A percentile compares a stretch with the other conserved stretches of the same genome.
phyloP scores from a whole-genome alignment of 2,797 vertebrate genomes.

The Cyprinella venusta region DNA sequence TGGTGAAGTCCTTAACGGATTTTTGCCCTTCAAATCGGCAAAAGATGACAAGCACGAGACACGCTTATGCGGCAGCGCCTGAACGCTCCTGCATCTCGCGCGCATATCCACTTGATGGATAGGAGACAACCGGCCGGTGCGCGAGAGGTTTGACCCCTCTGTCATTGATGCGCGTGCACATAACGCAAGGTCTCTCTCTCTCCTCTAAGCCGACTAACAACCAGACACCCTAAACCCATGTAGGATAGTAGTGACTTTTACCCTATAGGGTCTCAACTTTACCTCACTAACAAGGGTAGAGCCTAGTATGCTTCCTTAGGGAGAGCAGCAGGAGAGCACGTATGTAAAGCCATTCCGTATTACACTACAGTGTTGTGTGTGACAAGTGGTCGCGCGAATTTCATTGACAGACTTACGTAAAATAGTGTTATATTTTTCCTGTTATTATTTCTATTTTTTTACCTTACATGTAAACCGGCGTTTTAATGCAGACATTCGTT shows the following conservation, averaged over 20 bases:
- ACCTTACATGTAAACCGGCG: not conserved
- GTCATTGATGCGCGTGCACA: conserved; percentile 80
- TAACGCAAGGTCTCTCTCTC: conserved; percentile 45
- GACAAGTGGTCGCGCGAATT: conserved; percentile 31
- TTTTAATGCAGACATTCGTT: conserved; percentile 1
- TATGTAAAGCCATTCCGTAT: conserved; percentile 25
- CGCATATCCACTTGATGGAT: conserved; percentile 51
- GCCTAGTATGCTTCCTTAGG: conserved; percentile 18
- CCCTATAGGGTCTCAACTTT: conserved; percentile 33
- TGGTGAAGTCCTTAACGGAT: conserved; percentile 63
- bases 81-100: conserved; percentile 43
- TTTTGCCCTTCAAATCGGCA: conserved; percentile 72
- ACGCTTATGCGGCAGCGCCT: conserved; percentile 39
- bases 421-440: not conserved
- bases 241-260: conserved; percentile 15
- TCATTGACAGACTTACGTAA: not conserved
- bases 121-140: conserved; percentile 67
- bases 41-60: conserved; percentile 28
- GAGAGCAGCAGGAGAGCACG: conserved; percentile 33
- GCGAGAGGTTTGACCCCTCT: conserved; percentile 78
- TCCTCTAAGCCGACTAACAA: conserved; percentile 29
- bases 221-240: conserved; percentile 38
- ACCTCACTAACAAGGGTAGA: conserved; percentile 20
- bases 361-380: not conserved
- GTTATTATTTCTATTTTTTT: not conserved